Conservation (phyloP, 92 coral and sea anemone genomes). For the Epizoanthus illoricatus region DNA sequence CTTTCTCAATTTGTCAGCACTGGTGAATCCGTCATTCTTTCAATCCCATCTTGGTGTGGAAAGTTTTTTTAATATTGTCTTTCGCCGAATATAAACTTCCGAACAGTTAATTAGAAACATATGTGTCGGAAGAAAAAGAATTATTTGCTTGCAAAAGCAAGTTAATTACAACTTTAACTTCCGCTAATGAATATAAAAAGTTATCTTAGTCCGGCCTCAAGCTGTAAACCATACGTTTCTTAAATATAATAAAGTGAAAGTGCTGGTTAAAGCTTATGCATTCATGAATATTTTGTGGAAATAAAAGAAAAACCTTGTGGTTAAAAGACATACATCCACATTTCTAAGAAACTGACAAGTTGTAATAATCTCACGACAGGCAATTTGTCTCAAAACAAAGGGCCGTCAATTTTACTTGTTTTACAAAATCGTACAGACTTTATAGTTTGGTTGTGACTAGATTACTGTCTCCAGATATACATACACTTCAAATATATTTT, state of each 20-base stretch:
- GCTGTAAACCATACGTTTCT: not conserved
- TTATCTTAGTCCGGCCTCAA: not conserved
- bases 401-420: constrained; percentile 14
- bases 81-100: constrained; percentile 33
- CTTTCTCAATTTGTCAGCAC: not conserved
- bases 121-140: constrained; percentile 13
- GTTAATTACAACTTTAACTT: constrained; percentile 32
- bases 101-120: constrained; percentile 37
- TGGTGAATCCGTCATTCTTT: not conserved
- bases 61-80: constrained; percentile 1
- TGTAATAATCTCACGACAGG: constrained; percentile 2
- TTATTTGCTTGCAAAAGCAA: constrained; percentile 18
- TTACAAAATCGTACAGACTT: constrained; percentile 6
- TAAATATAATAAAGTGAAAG: not conserved
- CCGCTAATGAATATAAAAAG: not conserved
- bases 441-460: too few relatives aligned
- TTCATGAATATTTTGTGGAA: constrained; percentile 5
- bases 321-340: not conserved
- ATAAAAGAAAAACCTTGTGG: constrained; percentile 12
- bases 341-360: not conserved
- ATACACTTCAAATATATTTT: too few relatives aligned
- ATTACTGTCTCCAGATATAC: too few relatives aligned
- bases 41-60: not conserved
- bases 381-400: constrained; percentile 20
- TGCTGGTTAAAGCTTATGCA: not conserved